phyloP scores from a whole-genome alignment of 2,888 invertebrate genomes.

The Catonia carolina region DNA sequence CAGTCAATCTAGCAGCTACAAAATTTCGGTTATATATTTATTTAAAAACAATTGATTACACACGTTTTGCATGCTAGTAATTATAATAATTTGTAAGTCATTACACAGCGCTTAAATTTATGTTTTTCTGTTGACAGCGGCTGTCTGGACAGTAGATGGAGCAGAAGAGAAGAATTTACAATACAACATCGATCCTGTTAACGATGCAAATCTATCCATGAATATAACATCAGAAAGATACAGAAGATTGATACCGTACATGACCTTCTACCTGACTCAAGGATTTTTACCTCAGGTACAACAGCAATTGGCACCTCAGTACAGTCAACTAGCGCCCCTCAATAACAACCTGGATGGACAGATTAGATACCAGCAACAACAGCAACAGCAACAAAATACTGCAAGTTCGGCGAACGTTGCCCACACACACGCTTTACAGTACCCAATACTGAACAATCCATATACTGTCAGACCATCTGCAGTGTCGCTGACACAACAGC shows the following conservation, averaged over 20 bases:
- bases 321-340: slow-evolving; percentile 29
- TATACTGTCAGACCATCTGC: slow-evolving; percentile 13
- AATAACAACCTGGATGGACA: slow-evolving; percentile 1
- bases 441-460: slow-evolving; percentile 8
- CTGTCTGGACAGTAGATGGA: too few species aligned
- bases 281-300: slow-evolving; percentile 26
- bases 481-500: slow-evolving; percentile 9
- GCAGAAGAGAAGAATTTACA: too few species aligned
- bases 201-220: background rate
- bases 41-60: too few species aligned
- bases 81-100: too few species aligned
- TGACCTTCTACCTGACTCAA: slow-evolving; percentile 64
- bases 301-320: slow-evolving; percentile 28
- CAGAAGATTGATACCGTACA: slow-evolving; percentile 72
- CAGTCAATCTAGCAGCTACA: too few species aligned
- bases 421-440: slow-evolving; percentile 2
- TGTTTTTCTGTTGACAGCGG: too few species aligned
- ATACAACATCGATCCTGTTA: background rate
- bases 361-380: slow-evolving; percentile 1
- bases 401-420: background rate
- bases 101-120: too few species aligned
- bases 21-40: too few species aligned
- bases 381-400: slow-evolving; percentile 4
- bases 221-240: slow-evolving; percentile 41
- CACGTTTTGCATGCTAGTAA: too few species aligned